A percentile compares a stretch with the other conserved stretches of the same genome.
Conservation (phyloP, 2,888 invertebrate genomes). For the Troides aeacus region DNA sequence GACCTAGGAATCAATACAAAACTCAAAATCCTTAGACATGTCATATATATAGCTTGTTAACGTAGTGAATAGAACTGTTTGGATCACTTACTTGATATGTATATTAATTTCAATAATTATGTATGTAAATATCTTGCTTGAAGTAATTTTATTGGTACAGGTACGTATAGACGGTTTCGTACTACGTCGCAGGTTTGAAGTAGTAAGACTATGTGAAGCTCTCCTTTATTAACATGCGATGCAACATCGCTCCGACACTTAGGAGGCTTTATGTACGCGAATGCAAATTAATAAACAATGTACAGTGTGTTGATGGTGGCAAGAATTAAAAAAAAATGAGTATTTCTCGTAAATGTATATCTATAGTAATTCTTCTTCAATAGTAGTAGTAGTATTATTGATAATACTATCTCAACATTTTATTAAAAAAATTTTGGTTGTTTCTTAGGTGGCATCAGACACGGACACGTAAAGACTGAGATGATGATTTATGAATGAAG, state of each 20-base stretch:
- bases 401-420: too few relatives aligned
- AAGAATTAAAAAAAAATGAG: background rate
- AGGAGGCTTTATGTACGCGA: slow-evolving; percentile 39
- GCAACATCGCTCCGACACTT: slow-evolving; percentile 59
- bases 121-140: background rate
- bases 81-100: background rate
- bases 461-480: too few relatives aligned
- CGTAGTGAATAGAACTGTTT: too few relatives aligned
- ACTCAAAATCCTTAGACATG: too few relatives aligned
- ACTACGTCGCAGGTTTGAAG: slow-evolving; percentile 58
- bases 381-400: too few relatives aligned
- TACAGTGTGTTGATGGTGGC: slow-evolving; percentile 7
- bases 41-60: too few relatives aligned
- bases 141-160: background rate
- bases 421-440: too few relatives aligned
- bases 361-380: too few relatives aligned
- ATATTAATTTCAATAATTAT: background rate
- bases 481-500: too few relatives aligned
- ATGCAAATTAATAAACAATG: slow-evolving; percentile 31
- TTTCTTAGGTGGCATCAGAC: too few relatives aligned
- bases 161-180: slow-evolving; percentile 45
- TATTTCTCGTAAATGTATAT: too few relatives aligned
- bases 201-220: slow-evolving; percentile 53
- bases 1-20: too few relatives aligned
- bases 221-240: slow-evolving; percentile 54